Evolutionary conservation across 2,888 invertebrate species (phyloP), one percentile per base, ranked within the genome.

Genomic region (Aricia artaxerxes): DNA sequence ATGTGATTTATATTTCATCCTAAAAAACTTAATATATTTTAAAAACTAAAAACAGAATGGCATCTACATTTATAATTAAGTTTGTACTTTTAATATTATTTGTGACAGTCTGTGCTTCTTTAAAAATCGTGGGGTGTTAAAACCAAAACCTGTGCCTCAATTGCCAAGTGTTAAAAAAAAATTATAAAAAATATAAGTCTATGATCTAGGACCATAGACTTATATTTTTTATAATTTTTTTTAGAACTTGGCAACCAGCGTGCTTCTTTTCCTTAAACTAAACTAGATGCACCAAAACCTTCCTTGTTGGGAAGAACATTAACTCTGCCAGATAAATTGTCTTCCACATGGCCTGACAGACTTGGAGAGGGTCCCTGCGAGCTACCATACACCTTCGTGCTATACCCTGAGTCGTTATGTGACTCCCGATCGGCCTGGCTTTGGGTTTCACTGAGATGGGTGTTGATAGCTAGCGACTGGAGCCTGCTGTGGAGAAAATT

Each of bases 341-440:
- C 93, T 2, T 95, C 94, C 64, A 92, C 92, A 82, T 94, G 93
- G 11, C 96, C 96, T 60, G 96, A 97, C 77, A 97, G 92, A 87
- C 96, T 96, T 2, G 97, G 97, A n/a, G 97, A 97, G 49, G 97
- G 96, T 0, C 97, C 97, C 85, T 97, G 96, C 7, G 97, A 97
- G 83, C 97, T 97, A 0, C 97, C 97, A 83, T 97, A 97, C 83
- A 97, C 96, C 86, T 97, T 97, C 64, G 97, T 97, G 85, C 97
- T 97, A 88, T 98, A 98, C 0, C 98, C 98, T 0, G 97, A 97
- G 90, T 98, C 98, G 83, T 97, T 97, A 87, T 97, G 97, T 0
- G 96, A 96, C 84, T 97, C 97, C 78, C 96, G 89, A 83, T 96
- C 96, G 0, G 95, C 86, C 83, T 95, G 95, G 83, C 94, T 93